Evolutionary conservation across 2,113 vertebrate genomes (phyloP).

Genomic region (Cinclus cinclus): DNA sequence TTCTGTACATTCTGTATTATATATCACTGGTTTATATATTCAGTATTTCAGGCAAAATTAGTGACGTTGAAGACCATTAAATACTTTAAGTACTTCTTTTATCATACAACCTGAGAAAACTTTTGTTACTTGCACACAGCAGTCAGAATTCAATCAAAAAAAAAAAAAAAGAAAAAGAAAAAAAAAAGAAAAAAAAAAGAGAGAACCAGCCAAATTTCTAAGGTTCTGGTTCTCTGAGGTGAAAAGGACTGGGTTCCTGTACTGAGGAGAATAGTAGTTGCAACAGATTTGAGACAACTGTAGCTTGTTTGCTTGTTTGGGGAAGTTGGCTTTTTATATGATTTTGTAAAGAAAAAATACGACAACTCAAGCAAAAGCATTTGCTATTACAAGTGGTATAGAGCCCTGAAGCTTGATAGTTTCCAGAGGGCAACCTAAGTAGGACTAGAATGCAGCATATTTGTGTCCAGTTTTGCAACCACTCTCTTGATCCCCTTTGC

Average conservation of each 20-base stretch:
- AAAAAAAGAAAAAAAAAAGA: too few species aligned
- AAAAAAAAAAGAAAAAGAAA: too few species aligned
- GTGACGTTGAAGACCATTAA: neutral
- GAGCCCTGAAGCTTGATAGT: neutral
- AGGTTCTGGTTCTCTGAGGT: neutral
- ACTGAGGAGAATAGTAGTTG: accelerated
- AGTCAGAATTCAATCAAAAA: neutral
- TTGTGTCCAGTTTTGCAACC: neutral
- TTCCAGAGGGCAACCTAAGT: neutral
- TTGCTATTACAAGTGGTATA: accelerated
- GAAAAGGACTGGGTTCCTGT: neutral
- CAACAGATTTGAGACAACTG: neutral
- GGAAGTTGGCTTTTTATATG: neutral
- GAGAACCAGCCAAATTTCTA: accelerated
- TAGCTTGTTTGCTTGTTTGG: neutral
- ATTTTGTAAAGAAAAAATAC: neutral
- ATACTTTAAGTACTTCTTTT: neutral
- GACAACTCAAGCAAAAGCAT: neutral
- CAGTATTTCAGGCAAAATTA: neutral
- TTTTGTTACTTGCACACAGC: neutral
- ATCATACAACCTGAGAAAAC: neutral
- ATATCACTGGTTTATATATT: neutral
- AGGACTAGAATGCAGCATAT: accelerated
- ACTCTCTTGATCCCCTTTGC: neutral
- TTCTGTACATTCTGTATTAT: neutral